Conservation (phyloP, 2,113 vertebrate species). For the Progne subis region DNA sequence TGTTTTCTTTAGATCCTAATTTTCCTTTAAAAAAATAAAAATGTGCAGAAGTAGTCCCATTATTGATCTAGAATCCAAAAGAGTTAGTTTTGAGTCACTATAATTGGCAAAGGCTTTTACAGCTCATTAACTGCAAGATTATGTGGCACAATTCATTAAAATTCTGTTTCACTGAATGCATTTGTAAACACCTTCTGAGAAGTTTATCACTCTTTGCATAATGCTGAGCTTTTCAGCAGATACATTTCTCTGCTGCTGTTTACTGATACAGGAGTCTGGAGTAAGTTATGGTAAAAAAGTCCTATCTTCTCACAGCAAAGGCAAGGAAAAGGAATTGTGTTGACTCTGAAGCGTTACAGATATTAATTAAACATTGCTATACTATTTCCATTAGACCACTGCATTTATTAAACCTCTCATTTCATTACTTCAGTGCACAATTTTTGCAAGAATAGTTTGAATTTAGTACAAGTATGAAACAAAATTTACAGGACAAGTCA, state of each 20-base stretch:
- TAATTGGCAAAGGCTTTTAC: constrained; percentile 77
- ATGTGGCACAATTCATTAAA: constrained; percentile 79
- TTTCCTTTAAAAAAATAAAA: constrained; percentile 11
- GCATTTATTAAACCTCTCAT: constrained; percentile 52
- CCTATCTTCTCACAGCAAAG: constrained; percentile 64
- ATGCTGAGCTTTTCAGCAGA: constrained; percentile 56
- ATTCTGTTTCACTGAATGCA: constrained; percentile 76
- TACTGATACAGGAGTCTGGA: constrained; percentile 53
- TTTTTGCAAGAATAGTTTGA: background rate
- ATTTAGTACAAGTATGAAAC: constrained; percentile 1
- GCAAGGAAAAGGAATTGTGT: constrained; percentile 45
- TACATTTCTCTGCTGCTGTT: constrained; percentile 53
- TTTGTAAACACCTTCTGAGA: constrained; percentile 77
- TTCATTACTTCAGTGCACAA: constrained; percentile 18
- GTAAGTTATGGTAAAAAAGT: constrained; percentile 56
- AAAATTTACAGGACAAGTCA: constrained; percentile 2
- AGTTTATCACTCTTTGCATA: constrained; percentile 71
- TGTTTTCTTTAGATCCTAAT: background rate
- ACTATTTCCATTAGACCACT: constrained; percentile 49
- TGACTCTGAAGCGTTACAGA: constrained; percentile 30
- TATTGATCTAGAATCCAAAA: constrained; percentile 76
- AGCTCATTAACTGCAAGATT: constrained; percentile 78
- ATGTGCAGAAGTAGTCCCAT: constrained; percentile 2
- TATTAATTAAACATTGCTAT: constrained; percentile 55
- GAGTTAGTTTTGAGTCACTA: constrained; percentile 69